Percentiles rank a stretch among this genome's conserved stretches.
These are phyloP conservation scores for Hypercompe scribonia DNA, from an alignment of 2,888 invertebrate genomes.

Conservation along the genomic window DNA sequence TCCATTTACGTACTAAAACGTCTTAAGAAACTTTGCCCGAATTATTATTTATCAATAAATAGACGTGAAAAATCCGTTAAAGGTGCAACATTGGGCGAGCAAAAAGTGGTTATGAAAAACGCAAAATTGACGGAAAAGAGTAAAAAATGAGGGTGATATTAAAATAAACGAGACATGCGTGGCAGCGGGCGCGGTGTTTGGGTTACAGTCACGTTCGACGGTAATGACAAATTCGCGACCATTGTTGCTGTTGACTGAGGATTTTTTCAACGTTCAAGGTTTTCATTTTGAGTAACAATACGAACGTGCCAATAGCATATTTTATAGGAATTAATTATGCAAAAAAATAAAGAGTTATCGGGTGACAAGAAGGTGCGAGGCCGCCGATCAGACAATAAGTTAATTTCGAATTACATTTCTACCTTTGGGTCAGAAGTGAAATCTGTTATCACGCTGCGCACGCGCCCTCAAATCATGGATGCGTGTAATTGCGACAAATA, in stretches of 20 bases:
- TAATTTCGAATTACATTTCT: constrained; percentile 76
- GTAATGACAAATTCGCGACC: constrained; percentile 81
- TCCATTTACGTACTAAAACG: constrained; percentile 44
- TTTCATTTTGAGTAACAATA: constrained; percentile 75
- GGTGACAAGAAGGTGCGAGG: constrained; percentile 58
- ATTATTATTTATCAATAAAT: constrained; percentile 50
- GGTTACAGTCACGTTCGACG: constrained; percentile 77
- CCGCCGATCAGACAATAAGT: constrained; percentile 63
- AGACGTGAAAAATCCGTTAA: constrained; percentile 62
- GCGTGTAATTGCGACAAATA: constrained; percentile 83
- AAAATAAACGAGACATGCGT: constrained; percentile 75
- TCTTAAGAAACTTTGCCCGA: constrained; percentile 50
- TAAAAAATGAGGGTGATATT: constrained; percentile 80
- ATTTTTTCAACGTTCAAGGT: constrained; percentile 78
- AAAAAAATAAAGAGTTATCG: constrained; percentile 59
- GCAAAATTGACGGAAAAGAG: constrained; percentile 68
- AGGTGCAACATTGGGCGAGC: constrained; percentile 73
- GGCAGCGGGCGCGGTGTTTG: constrained; percentile 67
- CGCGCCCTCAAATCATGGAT: constrained; percentile 80
- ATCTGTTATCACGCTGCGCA: constrained; percentile 68
- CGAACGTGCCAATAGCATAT: constrained; percentile 79
- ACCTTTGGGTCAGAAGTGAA: constrained; percentile 80
- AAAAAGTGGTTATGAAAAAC: constrained; percentile 64
- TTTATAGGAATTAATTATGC: constrained; percentile 76
- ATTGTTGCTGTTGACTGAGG: constrained; percentile 75